Evolutionary conservation across 2,113 vertebrate species (phyloP), one percentile per base, ranked within the genome.

Genomic region (Stictonetta naevosa): DNA sequence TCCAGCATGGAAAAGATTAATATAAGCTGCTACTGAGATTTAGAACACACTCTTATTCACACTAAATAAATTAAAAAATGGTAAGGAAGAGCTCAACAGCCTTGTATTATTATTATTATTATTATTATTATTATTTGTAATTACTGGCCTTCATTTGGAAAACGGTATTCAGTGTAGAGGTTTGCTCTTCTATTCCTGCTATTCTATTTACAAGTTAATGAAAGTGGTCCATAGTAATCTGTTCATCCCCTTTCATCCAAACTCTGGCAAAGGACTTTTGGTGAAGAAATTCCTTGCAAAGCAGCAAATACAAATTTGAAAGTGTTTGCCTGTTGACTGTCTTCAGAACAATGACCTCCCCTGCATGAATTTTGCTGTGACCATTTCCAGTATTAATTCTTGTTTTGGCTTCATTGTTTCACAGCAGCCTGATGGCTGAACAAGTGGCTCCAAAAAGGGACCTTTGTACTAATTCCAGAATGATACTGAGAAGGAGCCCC

Each of bases 1-100:
- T 97, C 95, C 97, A 98, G 83, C 80, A 63, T 89, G 89, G 92
- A 97, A 96, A 96, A 97, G 95, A 98, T 98, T 97, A 98, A 96
- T 97, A 87, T 92, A 97, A 97, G 62, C 64, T 91, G 87, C 92
- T 94, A 81, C 95, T 96, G 93, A 95, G 93, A 94, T 97, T 96
- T 89, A 97, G 92, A 97, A 95, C 91, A 96, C 64, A 82, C 82
- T 97, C 88, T 96, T 95, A 92, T 97, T 97, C 76, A 86, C 84
- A 94, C 86, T 81, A 96, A 97, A 96, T 80, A 96, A 97, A 96
- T 96, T 97, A 91, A 95, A 96, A 96, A 93, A 97, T 93, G 88
- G 96, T 97, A 93, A 97, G 94, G 97, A 98, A 96, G 79, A 94
- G 89, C 96, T 96, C 95, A 96, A 93, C 73, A 95, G 89, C 88